Base-by-base conservation (phyloP, 53 echinoderm and acorn worm genomes). In the Echinarachnius parma region DNA sequence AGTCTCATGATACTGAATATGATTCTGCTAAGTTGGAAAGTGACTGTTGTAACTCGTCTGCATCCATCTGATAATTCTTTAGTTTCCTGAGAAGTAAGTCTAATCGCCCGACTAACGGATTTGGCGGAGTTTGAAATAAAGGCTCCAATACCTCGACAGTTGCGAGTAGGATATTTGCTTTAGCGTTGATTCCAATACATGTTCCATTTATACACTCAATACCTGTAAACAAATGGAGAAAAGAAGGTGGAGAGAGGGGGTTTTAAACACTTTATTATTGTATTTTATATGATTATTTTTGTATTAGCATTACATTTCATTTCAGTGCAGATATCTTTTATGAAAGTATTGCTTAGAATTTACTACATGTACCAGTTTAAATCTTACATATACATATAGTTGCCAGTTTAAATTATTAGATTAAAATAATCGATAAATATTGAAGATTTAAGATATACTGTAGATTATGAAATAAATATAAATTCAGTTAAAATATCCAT, bases 171-270 rank as follows among this genome's bases (percentile, higher is more conserved):
- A 89, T 28, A 31, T 89, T 89, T 23, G 85, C 77, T 46, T 65
- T 84, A 35, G 77, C 65, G 66, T 89, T 89, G 27, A 89, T 81
- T 31, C 85, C 85, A 10, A 52, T n/a, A 60, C 89, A 89, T 3
- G 84, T 80, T 1, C 70, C 60, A 46, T 89, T 85, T 22, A 75
- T 63, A 37, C 89, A 89, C 22, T 27, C 59, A 10, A 82, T 59
- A 18, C 75, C 83, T 82, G 37, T 2, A n/a, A 5, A 28, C 8
- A 46, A 74, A 31, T 9, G n/a, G 5, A 8, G 9, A 8, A 19
- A 54, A 8, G 9, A 39, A 39, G 42, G 42, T 13, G 13, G 13
- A 39, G 7, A 13, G 7, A 7, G 13, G 42, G 42, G n/a, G n/a
- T n/a, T n/a, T n/a, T n/a, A n/a, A n/a, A n/a, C n/a, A n/a, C n/a